These are phyloP conservation scores for Eulemur rufifrons DNA, from an alignment of 2,113 vertebrate genomes.

Conservation along the genomic window DNA sequence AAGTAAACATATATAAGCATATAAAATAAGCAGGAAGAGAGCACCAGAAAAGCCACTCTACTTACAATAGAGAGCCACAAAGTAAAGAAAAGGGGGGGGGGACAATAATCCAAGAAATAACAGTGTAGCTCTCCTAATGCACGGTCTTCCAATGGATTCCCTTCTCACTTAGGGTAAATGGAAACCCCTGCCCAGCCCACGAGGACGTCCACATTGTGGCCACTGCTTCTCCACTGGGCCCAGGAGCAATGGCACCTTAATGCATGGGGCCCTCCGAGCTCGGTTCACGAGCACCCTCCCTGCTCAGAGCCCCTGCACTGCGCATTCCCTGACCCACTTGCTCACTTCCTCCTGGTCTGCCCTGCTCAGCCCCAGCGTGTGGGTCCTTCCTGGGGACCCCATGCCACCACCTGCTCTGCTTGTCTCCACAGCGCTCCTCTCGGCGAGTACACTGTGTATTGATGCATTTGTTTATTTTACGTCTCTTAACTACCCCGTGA, in stretches of 20 bases:
- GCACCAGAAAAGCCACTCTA: background rate
- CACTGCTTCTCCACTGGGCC: background rate
- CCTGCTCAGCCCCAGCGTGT: too few relatives aligned
- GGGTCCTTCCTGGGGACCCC: rapidly evolving
- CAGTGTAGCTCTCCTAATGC: background rate
- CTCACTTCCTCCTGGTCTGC: background rate
- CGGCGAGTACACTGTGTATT: rapidly evolving
- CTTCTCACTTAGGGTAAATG: background rate
- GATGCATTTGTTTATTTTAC: background rate
- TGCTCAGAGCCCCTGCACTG: background rate
- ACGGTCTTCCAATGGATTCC: background rate
- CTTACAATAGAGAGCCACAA: background rate
- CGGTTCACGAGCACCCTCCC: too few relatives aligned
- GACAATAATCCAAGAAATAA: background rate
- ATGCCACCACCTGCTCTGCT: too few relatives aligned
- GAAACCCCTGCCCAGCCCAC: too few relatives aligned
- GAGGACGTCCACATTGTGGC: background rate
- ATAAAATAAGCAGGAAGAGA: background rate
- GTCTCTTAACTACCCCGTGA: background rate
- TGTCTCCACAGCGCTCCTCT: too few relatives aligned
- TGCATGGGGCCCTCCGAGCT: rapidly evolving
- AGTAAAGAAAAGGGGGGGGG: background rate
- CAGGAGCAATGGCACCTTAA: too few relatives aligned
- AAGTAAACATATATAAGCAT: background rate
- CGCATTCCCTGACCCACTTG: background rate